Percentiles rank a stretch among this genome's conserved stretches.
Evolutionary conservation across 1,140 invertebrate species (phyloP).

Genomic region (Thrips palmi): DNA sequence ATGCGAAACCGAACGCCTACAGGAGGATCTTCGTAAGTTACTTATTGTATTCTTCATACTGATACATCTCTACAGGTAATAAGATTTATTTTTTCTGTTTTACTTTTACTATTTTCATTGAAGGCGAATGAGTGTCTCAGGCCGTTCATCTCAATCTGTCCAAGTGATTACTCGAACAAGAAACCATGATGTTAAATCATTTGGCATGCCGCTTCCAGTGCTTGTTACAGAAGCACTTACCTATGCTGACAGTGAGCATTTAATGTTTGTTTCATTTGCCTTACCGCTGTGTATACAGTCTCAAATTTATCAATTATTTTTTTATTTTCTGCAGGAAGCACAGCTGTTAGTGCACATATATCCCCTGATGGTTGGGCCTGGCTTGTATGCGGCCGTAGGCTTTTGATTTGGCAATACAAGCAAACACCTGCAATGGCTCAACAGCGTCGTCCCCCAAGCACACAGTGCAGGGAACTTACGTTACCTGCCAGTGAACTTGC

Average conservation of each 20-base stretch:
- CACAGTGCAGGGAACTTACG: conserved; percentile 59
- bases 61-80: no score
- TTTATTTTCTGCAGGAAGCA: conserved; percentile 28
- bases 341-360: conserved; percentile 39
- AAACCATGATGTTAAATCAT: conserved; percentile 49
- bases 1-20: no score
- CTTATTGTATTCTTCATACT: no score
- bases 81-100: no score
- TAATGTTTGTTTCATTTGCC: no score
- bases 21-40: no score
- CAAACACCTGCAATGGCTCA: conserved; percentile 24
- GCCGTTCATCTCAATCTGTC: conserved; percentile 39
- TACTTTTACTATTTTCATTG: no score
- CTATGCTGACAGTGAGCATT: conserved; percentile 54
- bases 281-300: no score
- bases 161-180: conserved; percentile 48
- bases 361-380: conserved; percentile 56
- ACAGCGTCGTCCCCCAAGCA: conserved; percentile 23
- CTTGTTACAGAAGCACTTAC: conserved; percentile 75
- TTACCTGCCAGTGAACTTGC: conserved; percentile 81
- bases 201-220: conserved; percentile 62
- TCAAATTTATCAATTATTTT: no score
- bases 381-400: conserved; percentile 67
- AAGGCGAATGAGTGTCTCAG: conserved; percentile 36
- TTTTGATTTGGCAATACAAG: conserved; percentile 76